phyloP scores from a whole-genome alignment of 2,888 invertebrate genomes.

The Pocota personata region DNA sequence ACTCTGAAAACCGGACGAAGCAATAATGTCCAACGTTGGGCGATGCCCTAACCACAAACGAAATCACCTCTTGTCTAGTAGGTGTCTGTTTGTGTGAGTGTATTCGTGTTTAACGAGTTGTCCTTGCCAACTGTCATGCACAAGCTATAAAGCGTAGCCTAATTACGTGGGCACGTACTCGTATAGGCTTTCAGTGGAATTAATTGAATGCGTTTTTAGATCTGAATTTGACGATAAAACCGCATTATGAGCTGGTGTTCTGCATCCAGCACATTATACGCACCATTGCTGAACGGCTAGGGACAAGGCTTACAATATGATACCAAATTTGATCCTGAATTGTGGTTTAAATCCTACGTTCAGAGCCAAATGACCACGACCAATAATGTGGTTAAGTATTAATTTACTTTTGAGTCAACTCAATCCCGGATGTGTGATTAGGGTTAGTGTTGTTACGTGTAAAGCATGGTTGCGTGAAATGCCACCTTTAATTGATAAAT shows the following conservation, averaged over 20 bases:
- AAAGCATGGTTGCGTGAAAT: not conserved
- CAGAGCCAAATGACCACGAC: slow-evolving; percentile 16
- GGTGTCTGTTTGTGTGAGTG: not conserved
- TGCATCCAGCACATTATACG: not conserved
- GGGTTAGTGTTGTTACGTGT: not conserved
- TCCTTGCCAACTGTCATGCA: slow-evolving; percentile 33
- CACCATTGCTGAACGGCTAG: not conserved
- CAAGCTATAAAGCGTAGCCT: slow-evolving; percentile 43
- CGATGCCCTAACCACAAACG: slow-evolving; percentile 23
- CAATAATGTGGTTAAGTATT: slow-evolving; percentile 50
- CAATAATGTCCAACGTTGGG: not conserved
- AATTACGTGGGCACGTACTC: slow-evolving; percentile 50
- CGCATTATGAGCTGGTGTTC: slow-evolving; percentile 40
- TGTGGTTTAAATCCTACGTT: slow-evolving; percentile 45
- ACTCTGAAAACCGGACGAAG: slow-evolving; percentile 13
- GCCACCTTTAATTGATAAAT: slow-evolving; percentile 40
- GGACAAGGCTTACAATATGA: slow-evolving; percentile 26
- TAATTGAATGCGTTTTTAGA: slow-evolving; percentile 52
- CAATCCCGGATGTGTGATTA: not conserved
- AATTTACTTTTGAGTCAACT: slow-evolving; percentile 57
- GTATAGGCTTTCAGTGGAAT: slow-evolving; percentile 40
- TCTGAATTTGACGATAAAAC: slow-evolving; percentile 45
- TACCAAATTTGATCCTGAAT: slow-evolving; percentile 50
- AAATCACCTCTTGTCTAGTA: slow-evolving; percentile 27
- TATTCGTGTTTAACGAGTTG: not conserved